These are phyloP conservation scores for Hipposideros armiger DNA, from an alignment of 2,113 vertebrate species.

Conservation along the genomic window DNA sequence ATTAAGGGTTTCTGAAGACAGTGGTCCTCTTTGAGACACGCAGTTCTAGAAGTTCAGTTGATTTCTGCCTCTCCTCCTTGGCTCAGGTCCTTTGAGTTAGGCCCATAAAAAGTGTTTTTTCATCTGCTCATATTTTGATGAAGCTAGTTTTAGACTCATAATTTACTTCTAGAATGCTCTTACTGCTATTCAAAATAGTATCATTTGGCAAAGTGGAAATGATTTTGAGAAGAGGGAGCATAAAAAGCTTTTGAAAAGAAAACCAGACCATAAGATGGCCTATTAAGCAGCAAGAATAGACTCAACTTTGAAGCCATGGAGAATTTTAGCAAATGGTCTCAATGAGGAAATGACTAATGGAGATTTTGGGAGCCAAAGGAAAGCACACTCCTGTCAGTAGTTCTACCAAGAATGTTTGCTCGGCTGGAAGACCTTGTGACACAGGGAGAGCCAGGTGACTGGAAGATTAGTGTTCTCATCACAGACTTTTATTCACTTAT, in stretches of 20 bases:
- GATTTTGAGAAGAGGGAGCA: constrained; percentile 73
- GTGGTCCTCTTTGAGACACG: not conserved
- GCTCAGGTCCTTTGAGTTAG: constrained; percentile 62
- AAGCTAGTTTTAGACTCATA: constrained; percentile 76
- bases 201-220: constrained; percentile 76
- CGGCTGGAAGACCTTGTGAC: constrained; percentile 62
- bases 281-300: constrained; percentile 76
- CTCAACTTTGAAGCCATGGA: constrained; percentile 51
- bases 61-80: constrained; percentile 53
- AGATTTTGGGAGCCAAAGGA: constrained; percentile 56
- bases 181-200: constrained; percentile 79
- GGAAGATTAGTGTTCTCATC: constrained; percentile 46
- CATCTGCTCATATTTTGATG: constrained; percentile 68
- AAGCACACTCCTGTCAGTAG: constrained; percentile 25
- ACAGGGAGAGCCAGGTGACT: constrained; percentile 64
- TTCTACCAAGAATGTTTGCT: constrained; percentile 68
- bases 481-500: constrained; percentile 78
- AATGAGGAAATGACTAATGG: constrained; percentile 76
- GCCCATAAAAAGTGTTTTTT: constrained; percentile 21
- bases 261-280: constrained; percentile 73
- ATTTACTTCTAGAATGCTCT: constrained; percentile 75
- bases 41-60: constrained; percentile 21
- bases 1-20: not conserved
- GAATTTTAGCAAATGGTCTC: constrained; percentile 70
- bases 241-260: constrained; percentile 82